Base-by-base conservation (phyloP, 2,888 invertebrate species). In the Ophion slaviceki region DNA sequence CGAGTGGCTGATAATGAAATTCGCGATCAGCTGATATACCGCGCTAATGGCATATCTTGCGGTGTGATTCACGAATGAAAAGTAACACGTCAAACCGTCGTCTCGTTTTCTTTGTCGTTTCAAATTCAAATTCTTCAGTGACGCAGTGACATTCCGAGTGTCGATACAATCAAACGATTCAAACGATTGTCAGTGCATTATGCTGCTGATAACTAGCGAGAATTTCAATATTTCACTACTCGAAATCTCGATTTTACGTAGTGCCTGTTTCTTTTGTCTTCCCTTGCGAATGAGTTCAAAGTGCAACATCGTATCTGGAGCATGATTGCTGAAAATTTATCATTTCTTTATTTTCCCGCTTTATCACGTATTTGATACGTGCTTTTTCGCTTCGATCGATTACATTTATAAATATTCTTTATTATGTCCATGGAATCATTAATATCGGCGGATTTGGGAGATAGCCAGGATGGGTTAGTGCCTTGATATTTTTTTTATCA, bases 351-450 rank as follows among this genome's bases (percentile, higher is more conserved):
- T 47, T 20, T 17, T 47, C 8, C 11, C 11, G 24, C 4, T 72
- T 47, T 40, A 68, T 77, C 40, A 40, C 57, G 17, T 40, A 32
- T 53, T 61, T 68, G 5, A 53, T 53, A 53, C 53, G 17, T 14
- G 17, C 53, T 53, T 53, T 68, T 78, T 61, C n/a, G 20, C 66
- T 70, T 79, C 5, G 1, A 28, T 57, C 28, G 14, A 14, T 72
- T 36, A 11, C 28, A 40, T 40, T 40, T 40, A 40, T 14, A 24
- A 24, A 45, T 20, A 77, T 59, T 45, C 14, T 61, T 20, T 45
- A 82, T 76, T 24, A 86, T 87, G 87, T 84, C 86, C 11, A 83
- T 80, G 67, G 85, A 87, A 61, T 80, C 87, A 7, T 78, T 87
- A 14, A 67, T 87, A 72, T 72, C 86, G 5, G 17, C 81, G 17